Conservation (phyloP, 1,140 invertebrate genomes). For the Drosophila funebris region DNA sequence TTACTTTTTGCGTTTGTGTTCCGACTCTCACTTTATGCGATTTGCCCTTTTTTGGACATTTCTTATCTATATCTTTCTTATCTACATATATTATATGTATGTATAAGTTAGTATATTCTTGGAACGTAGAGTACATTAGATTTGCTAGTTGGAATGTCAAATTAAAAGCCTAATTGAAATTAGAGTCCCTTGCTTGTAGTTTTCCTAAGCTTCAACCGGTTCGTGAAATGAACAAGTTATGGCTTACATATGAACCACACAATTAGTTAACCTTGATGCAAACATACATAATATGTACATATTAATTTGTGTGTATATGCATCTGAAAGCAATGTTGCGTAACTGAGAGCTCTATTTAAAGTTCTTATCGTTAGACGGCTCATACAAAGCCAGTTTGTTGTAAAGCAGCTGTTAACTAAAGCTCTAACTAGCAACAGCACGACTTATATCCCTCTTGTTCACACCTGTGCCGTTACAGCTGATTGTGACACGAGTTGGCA, state of each 20-base stretch:
- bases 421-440: slow-evolving; percentile 16
- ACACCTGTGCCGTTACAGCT: slow-evolving; percentile 54
- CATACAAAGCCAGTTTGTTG: slow-evolving; percentile 12
- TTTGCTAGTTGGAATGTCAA: slow-evolving; percentile 19
- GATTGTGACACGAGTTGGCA: slow-evolving; percentile 52
- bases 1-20: slow-evolving; percentile 36
- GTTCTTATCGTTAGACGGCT: slow-evolving; percentile 42
- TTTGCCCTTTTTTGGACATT: slow-evolving; percentile 43
- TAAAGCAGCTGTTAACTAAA: slow-evolving; percentile 21
- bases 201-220: neutral
- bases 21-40: slow-evolving; percentile 6
- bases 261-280: slow-evolving; percentile 6
- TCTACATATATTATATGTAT: too few species aligned
- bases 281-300: too few species aligned
- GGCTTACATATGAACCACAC: too few species aligned
- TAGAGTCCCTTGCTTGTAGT: neutral
- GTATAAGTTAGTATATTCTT: too few species aligned
- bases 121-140: too few species aligned
- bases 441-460: slow-evolving; percentile 1
- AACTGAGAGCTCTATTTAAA: slow-evolving; percentile 35
- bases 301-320: too few species aligned
- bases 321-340: slow-evolving; percentile 30
- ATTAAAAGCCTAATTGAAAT: slow-evolving; percentile 7
- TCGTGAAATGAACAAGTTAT: neutral
- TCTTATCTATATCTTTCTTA: too few species aligned